Evolutionary conservation across 2,888 invertebrate species (phyloP), one percentile per base, ranked within the genome.

Genomic region (Mylabris sibirica): DNA sequence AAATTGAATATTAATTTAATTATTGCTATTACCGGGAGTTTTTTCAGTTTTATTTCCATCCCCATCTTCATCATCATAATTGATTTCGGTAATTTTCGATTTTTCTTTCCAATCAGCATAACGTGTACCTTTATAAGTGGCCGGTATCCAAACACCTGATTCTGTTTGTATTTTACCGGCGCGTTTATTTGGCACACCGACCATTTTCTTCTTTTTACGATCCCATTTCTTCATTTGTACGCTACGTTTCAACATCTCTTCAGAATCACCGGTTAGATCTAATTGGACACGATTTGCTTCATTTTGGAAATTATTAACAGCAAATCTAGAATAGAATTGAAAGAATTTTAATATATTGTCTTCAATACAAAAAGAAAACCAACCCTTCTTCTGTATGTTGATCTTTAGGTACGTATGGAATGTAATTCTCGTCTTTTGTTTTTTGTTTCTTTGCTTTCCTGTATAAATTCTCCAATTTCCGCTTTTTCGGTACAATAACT

Each of bases 131-230:
- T 98, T 98, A 86, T 95, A 99, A 0, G 95, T 92, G 0, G 98
- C 96, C 0, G 98, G 93, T 77, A 99, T 96, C 91, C 96, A 95
- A 0, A 90, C 92, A 20, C 98, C 99, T 70, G 97, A 97, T 86
- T 99, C 99, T 0, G 98, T 98, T 78, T 93, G 92, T 74, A 99
- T 97, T 86, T 93, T 95, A 65, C 92, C 92, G 24, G 86, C 85
- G 75, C 90, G 90, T 1, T 85, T 79, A 75, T 88, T 85, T 71
- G 88, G 88, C 0, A 89, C 88, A 30, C 90, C 88, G 38, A 99
- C 92, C 92, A 96, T 97, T 87, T 96, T 98, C 89, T 98, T 99
- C 85, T 94, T 92, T 83, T 97, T 96, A 62, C 97, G 89, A 87
- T 99, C 98, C 99, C 99, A 98, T 81, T 91, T 92, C 81, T 91